Base-by-base conservation (phyloP, 2,888 invertebrate species). In the Synergus itoensis region DNA sequence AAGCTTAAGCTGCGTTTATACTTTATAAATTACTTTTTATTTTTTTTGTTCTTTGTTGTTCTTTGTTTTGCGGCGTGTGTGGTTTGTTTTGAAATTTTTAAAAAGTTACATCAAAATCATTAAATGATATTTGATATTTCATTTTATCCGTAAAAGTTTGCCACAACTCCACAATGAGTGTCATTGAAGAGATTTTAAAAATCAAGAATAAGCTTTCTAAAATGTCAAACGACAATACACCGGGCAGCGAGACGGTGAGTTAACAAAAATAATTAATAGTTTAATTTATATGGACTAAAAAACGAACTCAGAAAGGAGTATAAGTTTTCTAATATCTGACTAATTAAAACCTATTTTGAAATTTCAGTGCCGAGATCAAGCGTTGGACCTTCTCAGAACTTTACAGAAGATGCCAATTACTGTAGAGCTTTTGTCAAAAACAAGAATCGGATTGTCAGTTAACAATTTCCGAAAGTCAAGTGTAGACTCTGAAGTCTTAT, bases 281-380 rank as follows among this genome's bases (percentile, higher is more conserved):
- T 36, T 7, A 36, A 36, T 36, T 36, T 36, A 36, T 7, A 36
- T 36, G 36, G 4, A 36, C 36, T 0, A 36, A 7, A 0, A 36
- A 36, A 4, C 36, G 5, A 36, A 36, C 36, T 36, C 7, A 0
- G 36, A 36, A 36, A 36, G 36, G 0, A 36, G 5, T 36, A 5
- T 7, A 36, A 0, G 4, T 36, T 36, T 36, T 4, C 0, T 36
- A 36, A 36, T 36, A 36, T 36, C 36, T 36, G 5, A 36, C 36
- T 53, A 0, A 57, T 57, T 18, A 9, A n/a, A 57, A 18, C 18
- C 18, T 18, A 57, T 18, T 18, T 8, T 3, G 8, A 18, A 18
- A 57, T 57, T 57, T 57, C 57, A 57, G 57, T 57, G 18, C 18
- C 57, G 57, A 57, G 57, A 57, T 57, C 9, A 57, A 57, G 18